phyloP scores from a whole-genome alignment of 2,113 vertebrate species.

The Hydrolagus affinis region DNA sequence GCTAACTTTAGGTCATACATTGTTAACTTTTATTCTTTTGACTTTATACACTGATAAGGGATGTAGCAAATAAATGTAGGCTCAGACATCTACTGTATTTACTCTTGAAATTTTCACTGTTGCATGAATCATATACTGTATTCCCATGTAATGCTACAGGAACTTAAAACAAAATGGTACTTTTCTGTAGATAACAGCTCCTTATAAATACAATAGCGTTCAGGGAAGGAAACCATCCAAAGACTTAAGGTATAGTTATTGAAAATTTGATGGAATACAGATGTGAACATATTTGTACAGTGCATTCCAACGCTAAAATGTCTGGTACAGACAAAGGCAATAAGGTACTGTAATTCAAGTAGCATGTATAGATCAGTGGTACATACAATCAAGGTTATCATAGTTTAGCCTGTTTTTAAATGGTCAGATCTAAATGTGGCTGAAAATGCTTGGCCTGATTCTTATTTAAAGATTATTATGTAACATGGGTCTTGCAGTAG shows the following conservation, averaged over 20 bases:
- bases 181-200: slow-evolving; percentile 11
- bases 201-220: slow-evolving; percentile 13
- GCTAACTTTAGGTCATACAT: background rate
- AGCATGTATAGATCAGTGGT: slow-evolving; percentile 12
- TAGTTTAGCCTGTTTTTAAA: slow-evolving; percentile 16
- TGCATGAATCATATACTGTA: slow-evolving; percentile 17
- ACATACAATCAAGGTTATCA: background rate
- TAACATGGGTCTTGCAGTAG: slow-evolving; percentile 1
- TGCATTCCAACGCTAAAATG: slow-evolving; percentile 12
- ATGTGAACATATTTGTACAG: slow-evolving; percentile 5
- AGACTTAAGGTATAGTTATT: background rate
- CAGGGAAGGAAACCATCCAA: slow-evolving; percentile 26
- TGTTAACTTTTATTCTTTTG: background rate
- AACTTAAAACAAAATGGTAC: slow-evolving; percentile 22
- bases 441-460: slow-evolving; percentile 16
- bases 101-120: background rate
- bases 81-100: background rate
- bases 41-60: slow-evolving; percentile 6
- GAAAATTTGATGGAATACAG: slow-evolving; percentile 15
- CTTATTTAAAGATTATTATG: slow-evolving; percentile 14
- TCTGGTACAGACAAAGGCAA: slow-evolving; percentile 6
- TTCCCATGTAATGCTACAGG: slow-evolving; percentile 13
- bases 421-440: slow-evolving; percentile 9
- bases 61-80: background rate
- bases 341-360: slow-evolving; percentile 27